Conservation (phyloP, 2,797 vertebrate species). For the Sebastes diaconus region DNA sequence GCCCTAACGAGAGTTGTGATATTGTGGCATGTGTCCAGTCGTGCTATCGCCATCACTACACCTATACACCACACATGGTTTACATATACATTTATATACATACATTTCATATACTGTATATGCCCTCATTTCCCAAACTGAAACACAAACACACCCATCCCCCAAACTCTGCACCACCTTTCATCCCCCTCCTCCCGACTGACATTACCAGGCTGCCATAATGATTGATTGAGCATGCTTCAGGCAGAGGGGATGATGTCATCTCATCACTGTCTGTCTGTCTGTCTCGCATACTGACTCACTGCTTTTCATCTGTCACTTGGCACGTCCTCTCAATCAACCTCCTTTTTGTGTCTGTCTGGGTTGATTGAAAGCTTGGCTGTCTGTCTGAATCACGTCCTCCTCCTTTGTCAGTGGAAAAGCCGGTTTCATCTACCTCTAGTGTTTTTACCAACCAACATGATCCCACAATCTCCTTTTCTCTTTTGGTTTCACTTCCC, state of each 20-base stretch:
- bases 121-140: not conserved
- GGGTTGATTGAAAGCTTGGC: constrained; percentile 18
- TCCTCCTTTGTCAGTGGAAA: constrained; percentile 1
- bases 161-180: constrained; percentile 19
- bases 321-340: constrained; percentile 12
- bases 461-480: not conserved
- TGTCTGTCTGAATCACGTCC: constrained; percentile 5
- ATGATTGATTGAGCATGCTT: constrained; percentile 55
- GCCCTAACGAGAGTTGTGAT: not conserved
- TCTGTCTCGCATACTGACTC: not conserved
- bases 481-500: not conserved
- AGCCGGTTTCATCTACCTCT: not conserved
- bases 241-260: constrained; percentile 54
- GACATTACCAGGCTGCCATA: constrained; percentile 36
- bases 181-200: not conserved
- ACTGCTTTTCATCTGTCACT: constrained; percentile 1
- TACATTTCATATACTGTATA: not conserved
- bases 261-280: constrained; percentile 35
- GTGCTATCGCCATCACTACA: not conserved
- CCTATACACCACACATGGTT: not conserved
- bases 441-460: constrained; percentile 1
- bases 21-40: not conserved
- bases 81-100: too few relatives aligned
- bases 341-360: constrained; percentile 15
- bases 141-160: constrained; percentile 22